phyloP scores from a whole-genome alignment of 2,113 vertebrate genomes.

The Lynx canadensis region DNA sequence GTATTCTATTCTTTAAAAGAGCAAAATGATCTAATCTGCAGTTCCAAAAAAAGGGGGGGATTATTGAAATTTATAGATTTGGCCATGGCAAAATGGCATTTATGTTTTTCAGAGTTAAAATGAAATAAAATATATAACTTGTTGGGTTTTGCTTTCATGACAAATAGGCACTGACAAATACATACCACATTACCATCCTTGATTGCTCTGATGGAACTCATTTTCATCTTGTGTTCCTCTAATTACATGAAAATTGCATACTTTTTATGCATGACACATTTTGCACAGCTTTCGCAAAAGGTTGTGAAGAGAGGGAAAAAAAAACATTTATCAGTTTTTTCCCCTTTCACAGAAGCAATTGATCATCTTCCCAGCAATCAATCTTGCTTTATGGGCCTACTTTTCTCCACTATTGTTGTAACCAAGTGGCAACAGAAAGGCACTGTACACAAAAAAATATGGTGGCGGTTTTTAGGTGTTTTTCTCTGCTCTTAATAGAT shows the following conservation, averaged over 20 bases:
- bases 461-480: not conserved
- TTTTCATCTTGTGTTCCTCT: constrained; percentile 90
- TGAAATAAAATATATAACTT: constrained; percentile 83
- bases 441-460: constrained; percentile 75
- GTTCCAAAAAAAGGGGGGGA: not conserved
- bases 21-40: constrained; percentile 47
- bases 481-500: constrained; percentile 54
- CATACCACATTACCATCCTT: constrained; percentile 88
- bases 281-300: constrained; percentile 87
- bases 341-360: constrained; percentile 79
- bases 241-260: constrained; percentile 91
- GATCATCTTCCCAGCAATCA: constrained; percentile 83
- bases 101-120: constrained; percentile 76
- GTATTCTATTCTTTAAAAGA: constrained; percentile 42
- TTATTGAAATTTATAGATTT: constrained; percentile 52
- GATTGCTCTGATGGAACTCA: constrained; percentile 90
- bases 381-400: constrained; percentile 81
- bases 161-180: constrained; percentile 88
- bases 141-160: constrained; percentile 86
- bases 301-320: constrained; percentile 82
- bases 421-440: constrained; percentile 76
- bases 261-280: constrained; percentile 91
- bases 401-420: constrained; percentile 83
- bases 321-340: constrained; percentile 84
- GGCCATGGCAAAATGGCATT: constrained; percentile 61